These are phyloP conservation scores for Ophioderma brevispina DNA, from an alignment of 35 echinoderm and acorn worm species.

Conservation along the genomic window DNA sequence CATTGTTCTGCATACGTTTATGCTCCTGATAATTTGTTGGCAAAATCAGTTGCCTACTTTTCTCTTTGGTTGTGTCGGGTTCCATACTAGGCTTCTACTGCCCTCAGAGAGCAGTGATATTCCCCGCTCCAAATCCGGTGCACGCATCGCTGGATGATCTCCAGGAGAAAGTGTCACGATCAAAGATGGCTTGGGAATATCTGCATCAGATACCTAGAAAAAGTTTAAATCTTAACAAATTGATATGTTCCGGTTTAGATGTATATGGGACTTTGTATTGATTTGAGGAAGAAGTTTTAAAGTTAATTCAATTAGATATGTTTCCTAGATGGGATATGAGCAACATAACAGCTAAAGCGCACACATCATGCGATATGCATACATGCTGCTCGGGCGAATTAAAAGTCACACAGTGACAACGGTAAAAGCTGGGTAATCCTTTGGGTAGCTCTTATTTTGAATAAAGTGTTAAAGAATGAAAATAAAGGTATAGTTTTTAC, in stretches of 20 bases:
- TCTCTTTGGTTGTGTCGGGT: background rate
- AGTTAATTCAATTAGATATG: background rate
- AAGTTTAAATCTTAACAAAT: background rate
- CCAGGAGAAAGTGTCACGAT: constrained; percentile 90
- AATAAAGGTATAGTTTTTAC: too few species aligned
- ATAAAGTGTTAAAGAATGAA: too few species aligned
- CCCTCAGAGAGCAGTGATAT: constrained; percentile 92
- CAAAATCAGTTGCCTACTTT: too few species aligned
- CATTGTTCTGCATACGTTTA: too few species aligned
- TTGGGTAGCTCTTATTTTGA: too few species aligned
- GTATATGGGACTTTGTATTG: background rate
- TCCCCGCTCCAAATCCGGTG: constrained; percentile 89
- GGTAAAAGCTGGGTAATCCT: too few species aligned
- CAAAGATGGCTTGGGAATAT: constrained; percentile 95
- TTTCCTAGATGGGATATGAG: too few species aligned
- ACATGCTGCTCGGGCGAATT: too few species aligned
- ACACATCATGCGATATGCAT: too few species aligned
- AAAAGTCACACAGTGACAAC: too few species aligned
- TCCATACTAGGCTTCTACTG: constrained; percentile 72
- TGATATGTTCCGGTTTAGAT: background rate
- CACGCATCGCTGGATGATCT: constrained; percentile 83
- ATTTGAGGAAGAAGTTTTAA: background rate
- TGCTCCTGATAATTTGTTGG: too few species aligned
- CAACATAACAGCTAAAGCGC: too few species aligned
- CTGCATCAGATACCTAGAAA: constrained; percentile 90